Conservation (phyloP, 2,797 vertebrate species). For the Eidolon dupreanum region DNA sequence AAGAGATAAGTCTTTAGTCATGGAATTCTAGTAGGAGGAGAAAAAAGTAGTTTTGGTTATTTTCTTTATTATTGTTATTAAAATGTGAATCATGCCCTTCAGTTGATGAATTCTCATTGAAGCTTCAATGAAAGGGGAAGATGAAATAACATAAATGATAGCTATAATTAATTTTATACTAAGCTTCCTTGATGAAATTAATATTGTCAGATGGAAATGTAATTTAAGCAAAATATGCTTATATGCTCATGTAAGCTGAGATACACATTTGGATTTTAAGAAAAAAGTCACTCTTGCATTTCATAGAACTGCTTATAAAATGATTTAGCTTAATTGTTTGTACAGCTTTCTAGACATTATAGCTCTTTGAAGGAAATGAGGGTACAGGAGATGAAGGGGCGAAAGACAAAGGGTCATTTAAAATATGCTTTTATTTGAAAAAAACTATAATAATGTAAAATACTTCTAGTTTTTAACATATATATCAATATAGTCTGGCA, state of each 20-base stretch:
- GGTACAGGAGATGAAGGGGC: conserved; percentile 7
- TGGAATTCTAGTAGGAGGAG: conserved; percentile 55
- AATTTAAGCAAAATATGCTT: conserved; percentile 85
- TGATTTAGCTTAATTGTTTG: conserved; percentile 85
- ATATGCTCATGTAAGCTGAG: conserved; percentile 81
- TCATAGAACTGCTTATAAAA: conserved; percentile 74
- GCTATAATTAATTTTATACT: conserved; percentile 85
- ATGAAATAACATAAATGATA: conserved; percentile 84
- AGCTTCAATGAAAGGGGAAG: conserved; percentile 83
- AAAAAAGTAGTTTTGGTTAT: conserved; percentile 59
- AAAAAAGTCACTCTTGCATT: conserved; percentile 84
- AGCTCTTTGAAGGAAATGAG: conserved; percentile 74
- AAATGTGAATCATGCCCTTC: conserved; percentile 83
- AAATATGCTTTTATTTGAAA: conserved; percentile 71
- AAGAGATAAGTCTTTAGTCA: conserved; percentile 62
- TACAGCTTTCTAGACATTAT: conserved; percentile 78
- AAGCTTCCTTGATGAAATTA: conserved; percentile 86
- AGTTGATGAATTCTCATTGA: conserved; percentile 85
- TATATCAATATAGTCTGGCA: conserved; percentile 75
- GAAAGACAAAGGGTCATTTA: conserved; percentile 78
- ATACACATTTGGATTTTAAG: conserved; percentile 80
- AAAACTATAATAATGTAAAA: neutral
- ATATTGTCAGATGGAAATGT: conserved; percentile 84
- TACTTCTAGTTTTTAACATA: conserved; percentile 70
- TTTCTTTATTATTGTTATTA: conserved; percentile 80